phyloP scores from a whole-genome alignment of 2,113 vertebrate genomes.

The Aptenodytes forsteri region DNA sequence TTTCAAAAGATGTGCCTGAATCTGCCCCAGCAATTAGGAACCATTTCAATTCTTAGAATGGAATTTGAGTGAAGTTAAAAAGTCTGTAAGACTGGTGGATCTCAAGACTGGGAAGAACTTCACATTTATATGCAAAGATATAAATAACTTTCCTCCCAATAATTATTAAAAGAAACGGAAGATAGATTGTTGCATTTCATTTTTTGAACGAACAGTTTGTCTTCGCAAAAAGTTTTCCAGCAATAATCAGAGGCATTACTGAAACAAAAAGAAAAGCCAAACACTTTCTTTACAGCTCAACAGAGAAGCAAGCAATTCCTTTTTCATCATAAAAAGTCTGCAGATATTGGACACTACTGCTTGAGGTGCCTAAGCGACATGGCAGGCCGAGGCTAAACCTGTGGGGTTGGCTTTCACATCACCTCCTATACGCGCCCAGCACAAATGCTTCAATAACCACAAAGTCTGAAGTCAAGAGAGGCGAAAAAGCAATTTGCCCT shows the following conservation, averaged over 20 bases:
- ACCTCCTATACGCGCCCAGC: rapidly evolving
- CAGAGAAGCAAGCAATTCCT: background rate
- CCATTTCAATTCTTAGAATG: background rate
- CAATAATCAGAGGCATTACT: background rate
- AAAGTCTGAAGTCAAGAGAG: background rate
- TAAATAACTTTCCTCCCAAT: background rate
- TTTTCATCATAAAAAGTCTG: background rate
- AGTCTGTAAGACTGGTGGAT: background rate
- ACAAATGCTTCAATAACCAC: background rate
- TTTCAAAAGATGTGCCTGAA: background rate
- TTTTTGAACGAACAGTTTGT: background rate
- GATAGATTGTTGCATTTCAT: background rate
- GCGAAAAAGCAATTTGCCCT: background rate
- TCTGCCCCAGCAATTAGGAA: background rate
- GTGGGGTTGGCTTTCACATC: background rate
- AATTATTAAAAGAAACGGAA: background rate
- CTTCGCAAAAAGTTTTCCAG: background rate
- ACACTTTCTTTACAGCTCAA: background rate
- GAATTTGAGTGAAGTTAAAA: background rate
- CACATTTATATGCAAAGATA: background rate
- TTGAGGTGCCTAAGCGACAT: background rate
- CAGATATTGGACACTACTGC: background rate
- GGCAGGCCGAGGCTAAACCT: background rate
- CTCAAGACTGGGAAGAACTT: background rate
- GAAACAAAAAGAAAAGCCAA: background rate